Evolutionary conservation across 92 coral and sea anemone genomes (phyloP).

Genomic region (Diadumene lineata): DNA sequence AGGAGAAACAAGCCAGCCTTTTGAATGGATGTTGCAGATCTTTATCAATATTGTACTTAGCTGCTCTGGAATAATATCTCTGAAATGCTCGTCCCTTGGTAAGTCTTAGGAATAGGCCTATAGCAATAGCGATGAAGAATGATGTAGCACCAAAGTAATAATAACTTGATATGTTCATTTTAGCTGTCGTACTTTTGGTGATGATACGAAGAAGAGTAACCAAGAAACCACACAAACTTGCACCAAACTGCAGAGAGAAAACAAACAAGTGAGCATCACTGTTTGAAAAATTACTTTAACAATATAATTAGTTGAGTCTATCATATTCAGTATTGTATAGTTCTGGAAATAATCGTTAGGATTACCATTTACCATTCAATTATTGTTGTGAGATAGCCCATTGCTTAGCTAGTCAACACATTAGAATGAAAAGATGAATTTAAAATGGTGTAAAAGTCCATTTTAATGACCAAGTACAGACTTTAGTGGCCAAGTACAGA

Average conservation of each 20-base stretch:
- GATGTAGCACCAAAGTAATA: slow-evolving; percentile 82
- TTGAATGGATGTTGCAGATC: slow-evolving; percentile 67
- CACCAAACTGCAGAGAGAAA: slow-evolving; percentile 71
- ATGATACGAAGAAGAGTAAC: slow-evolving; percentile 69
- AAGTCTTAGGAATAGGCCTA: slow-evolving; percentile 64
- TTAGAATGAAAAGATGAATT: too few species aligned
- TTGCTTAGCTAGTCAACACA: too few species aligned
- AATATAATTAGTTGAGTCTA: too few species aligned
- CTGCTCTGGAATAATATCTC: slow-evolving; percentile 69
- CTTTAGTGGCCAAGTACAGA: too few species aligned
- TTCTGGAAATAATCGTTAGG: too few species aligned
- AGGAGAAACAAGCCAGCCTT: slow-evolving; percentile 65
- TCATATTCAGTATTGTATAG: too few species aligned
- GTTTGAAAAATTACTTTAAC: too few species aligned
- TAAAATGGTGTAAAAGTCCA: too few species aligned
- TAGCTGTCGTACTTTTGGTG: slow-evolving; percentile 74
- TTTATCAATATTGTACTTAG: slow-evolving; percentile 60
- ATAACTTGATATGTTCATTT: slow-evolving; percentile 78
- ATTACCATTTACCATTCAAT: too few species aligned
- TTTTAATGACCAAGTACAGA: too few species aligned
- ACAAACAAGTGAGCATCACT: too few species aligned
- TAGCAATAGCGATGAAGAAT: slow-evolving; percentile 60
- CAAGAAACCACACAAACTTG: slow-evolving; percentile 72
- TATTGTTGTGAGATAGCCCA: too few species aligned
- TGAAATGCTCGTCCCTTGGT: slow-evolving; percentile 73